Evolutionary conservation across 2,797 vertebrate species (phyloP), one percentile per base, ranked within the genome.

Genomic region (Buceros bicornis): DNA sequence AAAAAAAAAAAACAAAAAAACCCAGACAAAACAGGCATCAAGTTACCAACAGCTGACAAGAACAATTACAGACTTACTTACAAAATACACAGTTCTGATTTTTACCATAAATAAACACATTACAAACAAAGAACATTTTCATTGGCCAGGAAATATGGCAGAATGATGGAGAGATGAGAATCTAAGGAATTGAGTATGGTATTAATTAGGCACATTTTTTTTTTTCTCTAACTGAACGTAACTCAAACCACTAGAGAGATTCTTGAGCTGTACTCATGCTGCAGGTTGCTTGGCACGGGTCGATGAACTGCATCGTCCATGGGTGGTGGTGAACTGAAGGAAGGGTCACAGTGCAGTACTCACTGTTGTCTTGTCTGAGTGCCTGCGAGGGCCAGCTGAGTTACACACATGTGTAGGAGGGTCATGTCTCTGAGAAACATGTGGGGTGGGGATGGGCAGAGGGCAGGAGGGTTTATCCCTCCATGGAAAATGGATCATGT

Each of bases 31-130:
- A 95, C 93, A 96, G 94, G 94, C 96, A 97, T 96, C 84, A 71
- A 95, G 97, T 97, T 94, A 97, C 93, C 86, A 91, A 97, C 94
- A 95, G 95, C 95, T 92, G 89, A 90, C 91, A 78, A 70, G 87
- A 95, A 97, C 90, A 92, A 93, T 96, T 97, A 96, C 91, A 96
- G 87, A 97, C 93, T 95, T 96, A 97, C 93, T 95, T 96, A 96
- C 70, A 90, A 97, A 97, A 94, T 90, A 83, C 89, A 84, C 89
- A 74, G 91, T 87, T 93, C 89, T 96, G 94, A 74, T 77, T 96
- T 90, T 96, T 95, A 94, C 93, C 95, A 97, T 97, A 97, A 97
- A 98, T 98, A 97, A 97, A 97, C 94, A 97, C 91, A 62, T 98
- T 96, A 96, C 97, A 94, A 94, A 97, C 96, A 93, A 89, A 87